Conservation (phyloP, 2,888 invertebrate genomes). For the Drosophila merina region DNA sequence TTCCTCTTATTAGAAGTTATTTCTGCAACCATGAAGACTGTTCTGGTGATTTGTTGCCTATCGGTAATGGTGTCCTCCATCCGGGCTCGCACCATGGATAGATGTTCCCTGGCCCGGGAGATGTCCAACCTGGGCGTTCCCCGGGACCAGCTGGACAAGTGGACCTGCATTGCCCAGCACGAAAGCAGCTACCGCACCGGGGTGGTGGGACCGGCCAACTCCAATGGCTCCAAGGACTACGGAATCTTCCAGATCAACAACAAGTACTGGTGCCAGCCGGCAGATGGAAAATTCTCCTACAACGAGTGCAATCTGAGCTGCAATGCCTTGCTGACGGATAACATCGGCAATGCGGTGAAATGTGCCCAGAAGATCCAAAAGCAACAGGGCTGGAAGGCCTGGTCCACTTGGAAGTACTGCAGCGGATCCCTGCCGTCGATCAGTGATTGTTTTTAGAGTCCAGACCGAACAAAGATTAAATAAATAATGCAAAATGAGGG, state of each 20-base stretch:
- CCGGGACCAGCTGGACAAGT: slow-evolving; percentile 61
- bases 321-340: slow-evolving; percentile 57
- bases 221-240: slow-evolving; percentile 83
- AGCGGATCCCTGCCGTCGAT: slow-evolving; percentile 36
- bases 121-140: slow-evolving; percentile 73
- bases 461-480: background rate
- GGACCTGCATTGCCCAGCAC: slow-evolving; percentile 76
- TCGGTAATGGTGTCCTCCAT: slow-evolving; percentile 39
- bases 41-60: slow-evolving; percentile 31
- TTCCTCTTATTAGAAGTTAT: slow-evolving; percentile 1
- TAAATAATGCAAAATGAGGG: background rate
- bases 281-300: slow-evolving; percentile 48
- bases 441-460: slow-evolving; percentile 7
- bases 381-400: slow-evolving; percentile 74
- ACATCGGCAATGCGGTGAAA: slow-evolving; percentile 62
- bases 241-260: slow-evolving; percentile 81
- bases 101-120: slow-evolving; percentile 70
- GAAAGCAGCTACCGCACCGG: slow-evolving; percentile 82
- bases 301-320: slow-evolving; percentile 72
- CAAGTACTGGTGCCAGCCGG: slow-evolving; percentile 77
- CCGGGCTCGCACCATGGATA: slow-evolving; percentile 56
- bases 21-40: slow-evolving; percentile 34
- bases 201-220: slow-evolving; percentile 83
- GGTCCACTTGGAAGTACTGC: slow-evolving; percentile 69
- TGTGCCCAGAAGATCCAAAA: slow-evolving; percentile 68